Base-by-base conservation (phyloP, 2,888 invertebrate genomes). In the Eristalis intricaria region DNA sequence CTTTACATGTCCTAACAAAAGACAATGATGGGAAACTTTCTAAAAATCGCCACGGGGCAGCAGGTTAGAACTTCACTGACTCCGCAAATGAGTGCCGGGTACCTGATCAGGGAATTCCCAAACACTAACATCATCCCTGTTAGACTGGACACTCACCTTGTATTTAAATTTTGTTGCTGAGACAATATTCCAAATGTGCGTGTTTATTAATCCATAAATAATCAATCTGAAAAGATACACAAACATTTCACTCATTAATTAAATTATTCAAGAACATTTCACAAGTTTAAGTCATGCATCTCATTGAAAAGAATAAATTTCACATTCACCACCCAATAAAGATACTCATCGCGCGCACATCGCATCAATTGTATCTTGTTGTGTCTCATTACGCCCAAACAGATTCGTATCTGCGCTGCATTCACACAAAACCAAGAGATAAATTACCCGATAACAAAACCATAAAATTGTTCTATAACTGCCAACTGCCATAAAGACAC, bases 361-460 rank as follows among this genome's bases (percentile, higher is more conserved):
- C 64, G 60, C 79, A 85, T 85, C 66, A 81, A 77, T 86, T 50
- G 61, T 69, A 69, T 78, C 82, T 82, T 38, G 69, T 82, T 84
- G 56, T 38, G 68, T 68, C 43, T 82, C 69, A 80, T 66, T 56
- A 43, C 22, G 29, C 7, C 74, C 58, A 74, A 74, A 74, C 80
- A 77, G 85, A 85, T 85, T 2, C 23, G 29, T 75, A 80, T 80
- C 70, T 74, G 40, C 43, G 40, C 38, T n/a, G 13, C 23, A 74
- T 22, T 15, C n/a, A 38, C 15, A 35, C 26, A 50, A 32, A 64
- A n/a, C 60, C 74, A 76, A n/a, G 75, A 83, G 84, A 87, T 87
- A 84, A 88, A 84, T 84, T 84, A 84, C 69, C 88, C 73, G 88
- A 88, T 88, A 88, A 88, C 88, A 29, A 84, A 88, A 88, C 88